A percentile compares a stretch with the other conserved stretches of the same genome.
Evolutionary conservation across 30 jellyfish, hydroid and myxozoan genomes (phyloP).

Genomic region (Aurelia coerulea): DNA sequence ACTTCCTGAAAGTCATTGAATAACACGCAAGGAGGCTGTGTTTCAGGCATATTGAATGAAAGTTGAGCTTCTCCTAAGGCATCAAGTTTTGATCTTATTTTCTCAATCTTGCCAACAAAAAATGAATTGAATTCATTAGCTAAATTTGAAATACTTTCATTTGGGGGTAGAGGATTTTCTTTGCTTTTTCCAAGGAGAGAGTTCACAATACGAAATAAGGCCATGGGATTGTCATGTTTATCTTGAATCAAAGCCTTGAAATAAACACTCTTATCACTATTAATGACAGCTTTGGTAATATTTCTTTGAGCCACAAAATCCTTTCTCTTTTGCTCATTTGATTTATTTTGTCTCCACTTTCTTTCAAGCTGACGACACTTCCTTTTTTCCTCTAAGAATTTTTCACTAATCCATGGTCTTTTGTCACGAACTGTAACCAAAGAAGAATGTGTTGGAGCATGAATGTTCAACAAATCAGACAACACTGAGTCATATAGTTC

Average conservation of each 20-base stretch:
- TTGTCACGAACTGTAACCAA: slow-evolving; percentile 1
- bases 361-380: slow-evolving; percentile 1
- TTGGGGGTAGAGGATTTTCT: too few species aligned
- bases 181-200: too few species aligned
- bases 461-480: not conserved
- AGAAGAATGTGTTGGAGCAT: slow-evolving; percentile 1
- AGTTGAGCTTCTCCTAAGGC: slow-evolving; percentile 5
- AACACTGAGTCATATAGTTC: too few species aligned
- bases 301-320: slow-evolving; percentile 10
- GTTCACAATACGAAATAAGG: too few species aligned
- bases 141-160: too few species aligned
- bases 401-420: slow-evolving; percentile 2
- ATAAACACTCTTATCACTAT: not conserved
- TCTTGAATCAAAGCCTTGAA: too few species aligned
- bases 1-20: not conserved
- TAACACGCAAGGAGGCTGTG: slow-evolving; percentile 1
- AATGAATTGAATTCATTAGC: too few species aligned
- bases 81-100: too few species aligned
- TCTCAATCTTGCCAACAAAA: too few species aligned
- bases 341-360: too few species aligned
- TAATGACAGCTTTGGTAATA: not conserved
- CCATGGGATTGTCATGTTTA: too few species aligned
- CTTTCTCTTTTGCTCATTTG: slow-evolving; percentile 10
- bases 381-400: not conserved
- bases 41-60: not conserved